Base-by-base conservation (phyloP, 1,140 invertebrate species). In the Philotrypesis tridentata region DNA sequence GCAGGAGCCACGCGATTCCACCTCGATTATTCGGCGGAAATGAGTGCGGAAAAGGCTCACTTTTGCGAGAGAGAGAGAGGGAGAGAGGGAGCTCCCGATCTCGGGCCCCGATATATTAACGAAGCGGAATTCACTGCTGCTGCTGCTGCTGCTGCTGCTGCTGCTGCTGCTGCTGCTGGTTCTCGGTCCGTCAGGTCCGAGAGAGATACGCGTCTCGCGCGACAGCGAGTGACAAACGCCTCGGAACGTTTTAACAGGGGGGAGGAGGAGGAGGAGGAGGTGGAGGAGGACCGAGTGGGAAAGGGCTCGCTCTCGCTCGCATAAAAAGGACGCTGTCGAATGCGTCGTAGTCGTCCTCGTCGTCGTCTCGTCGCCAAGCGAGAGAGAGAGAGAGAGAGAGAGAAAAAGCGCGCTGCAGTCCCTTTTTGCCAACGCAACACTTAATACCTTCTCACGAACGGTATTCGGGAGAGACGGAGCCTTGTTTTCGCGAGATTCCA, bases 401-500 rank as follows among this genome's bases (percentile, higher is more conserved):
- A 60, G 71, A 73, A 67, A 17, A 11, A 7, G 48, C 17, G 17
- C 6, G 7, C 17, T n/a, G 17, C 48, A 21, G 55, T 29, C n/a
- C 75, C 68, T 61, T 71, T 75, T 65, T n/a, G n/a, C n/a, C n/a
- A n/a, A n/a, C n/a, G n/a, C 70, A 68, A 78, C 78, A 80, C 79
- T 81, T 67, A 79, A 71, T 78, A 68, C 74, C 27, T 85, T 70
- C 68, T 81, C 79, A 23, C 70, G 67, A 80, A 80, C 79, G 79
- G 79, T 74, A 80, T 80, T 80, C 23, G 33, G n/a, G n/a, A n/a
- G n/a, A n/a, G 40, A 55, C 67, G 68, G 78, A 72, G 78, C 55
- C 71, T 75, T 81, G 61, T 81, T 81, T 81, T 81, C 79, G 72
- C 71, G 61, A 81, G 79, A 81, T 81, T 81, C 72, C 79, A 80